phyloP scores from a whole-genome alignment of 2,797 vertebrate species.

The Anolis apletophallus region DNA sequence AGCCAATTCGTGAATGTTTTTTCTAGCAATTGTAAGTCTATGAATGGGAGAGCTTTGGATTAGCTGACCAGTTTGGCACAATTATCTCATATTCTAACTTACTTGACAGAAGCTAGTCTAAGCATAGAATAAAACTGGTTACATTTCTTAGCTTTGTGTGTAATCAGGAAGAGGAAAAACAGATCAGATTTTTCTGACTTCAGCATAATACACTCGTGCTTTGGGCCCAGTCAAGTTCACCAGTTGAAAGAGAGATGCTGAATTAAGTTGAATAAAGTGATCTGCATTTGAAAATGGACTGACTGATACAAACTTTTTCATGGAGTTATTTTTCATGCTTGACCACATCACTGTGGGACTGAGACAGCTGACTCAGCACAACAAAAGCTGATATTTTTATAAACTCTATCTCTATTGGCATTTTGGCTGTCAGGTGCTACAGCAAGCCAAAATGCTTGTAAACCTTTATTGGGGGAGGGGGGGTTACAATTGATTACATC shows the following conservation, averaged over 20 bases:
- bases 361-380: not conserved
- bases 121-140: slow-evolving; percentile 53
- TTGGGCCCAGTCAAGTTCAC: slow-evolving; percentile 9
- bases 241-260: slow-evolving; percentile 29
- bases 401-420: not conserved
- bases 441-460: not conserved
- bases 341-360: not conserved
- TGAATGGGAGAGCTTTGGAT: slow-evolving; percentile 66
- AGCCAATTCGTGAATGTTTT: slow-evolving; percentile 59
- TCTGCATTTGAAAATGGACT: slow-evolving; percentile 16
- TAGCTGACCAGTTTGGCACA: slow-evolving; percentile 61
- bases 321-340: not conserved
- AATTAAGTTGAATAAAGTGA: slow-evolving; percentile 37
- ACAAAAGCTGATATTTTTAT: slow-evolving; percentile 7
- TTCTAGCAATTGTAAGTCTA: slow-evolving; percentile 57
- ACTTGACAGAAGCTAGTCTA: slow-evolving; percentile 51
- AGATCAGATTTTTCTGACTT: slow-evolving; percentile 41
- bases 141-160: slow-evolving; percentile 54
- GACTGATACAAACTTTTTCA: not conserved
- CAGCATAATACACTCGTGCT: slow-evolving; percentile 35
- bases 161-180: slow-evolving; percentile 18
- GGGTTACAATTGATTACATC: slow-evolving; percentile 25
- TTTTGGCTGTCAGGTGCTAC: accelerated
- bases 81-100: slow-evolving; percentile 57
- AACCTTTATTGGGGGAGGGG: too few species aligned